Evolutionary conservation across 2,888 invertebrate species (phyloP).

Genomic region (Hydrotaea cyrtoneurina): DNA sequence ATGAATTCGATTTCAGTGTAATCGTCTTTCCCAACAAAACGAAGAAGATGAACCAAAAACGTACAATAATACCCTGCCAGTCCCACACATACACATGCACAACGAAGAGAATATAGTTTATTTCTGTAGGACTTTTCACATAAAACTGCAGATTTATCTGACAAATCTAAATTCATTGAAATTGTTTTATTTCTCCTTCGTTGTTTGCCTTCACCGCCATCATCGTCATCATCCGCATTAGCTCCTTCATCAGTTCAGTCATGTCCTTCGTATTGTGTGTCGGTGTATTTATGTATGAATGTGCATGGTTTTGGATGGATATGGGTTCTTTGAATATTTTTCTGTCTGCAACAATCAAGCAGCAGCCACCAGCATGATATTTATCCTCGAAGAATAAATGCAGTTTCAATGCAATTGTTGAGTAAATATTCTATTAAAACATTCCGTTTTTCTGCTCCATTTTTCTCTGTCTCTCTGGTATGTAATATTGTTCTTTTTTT

Average conservation of each 20-base stretch:
- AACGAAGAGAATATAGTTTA: constrained; percentile 35
- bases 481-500: neutral
- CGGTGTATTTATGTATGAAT: neutral
- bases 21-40: constrained; percentile 11
- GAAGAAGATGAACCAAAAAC: constrained; percentile 12
- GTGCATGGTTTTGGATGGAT: neutral
- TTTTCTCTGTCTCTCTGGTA: neutral
- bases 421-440: constrained; percentile 61
- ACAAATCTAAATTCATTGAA: constrained; percentile 37
- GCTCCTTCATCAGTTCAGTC: neutral
- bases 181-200: neutral
- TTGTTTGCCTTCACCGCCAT: neutral
- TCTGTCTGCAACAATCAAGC: constrained; percentile 48
- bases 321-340: constrained; percentile 37
- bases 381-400: constrained; percentile 48
- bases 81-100: neutral
- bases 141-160: constrained; percentile 55
- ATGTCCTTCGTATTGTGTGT: constrained; percentile 6
- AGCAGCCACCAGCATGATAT: constrained; percentile 44
- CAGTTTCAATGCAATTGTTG: constrained; percentile 59
- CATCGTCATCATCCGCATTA: neutral
- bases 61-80: neutral
- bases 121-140: constrained; percentile 23
- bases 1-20: constrained; percentile 13
- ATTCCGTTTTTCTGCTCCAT: constrained; percentile 24